These are phyloP conservation scores for Eupsilia transversa DNA, from an alignment of 2,888 invertebrate genomes.

Conservation along the genomic window DNA sequence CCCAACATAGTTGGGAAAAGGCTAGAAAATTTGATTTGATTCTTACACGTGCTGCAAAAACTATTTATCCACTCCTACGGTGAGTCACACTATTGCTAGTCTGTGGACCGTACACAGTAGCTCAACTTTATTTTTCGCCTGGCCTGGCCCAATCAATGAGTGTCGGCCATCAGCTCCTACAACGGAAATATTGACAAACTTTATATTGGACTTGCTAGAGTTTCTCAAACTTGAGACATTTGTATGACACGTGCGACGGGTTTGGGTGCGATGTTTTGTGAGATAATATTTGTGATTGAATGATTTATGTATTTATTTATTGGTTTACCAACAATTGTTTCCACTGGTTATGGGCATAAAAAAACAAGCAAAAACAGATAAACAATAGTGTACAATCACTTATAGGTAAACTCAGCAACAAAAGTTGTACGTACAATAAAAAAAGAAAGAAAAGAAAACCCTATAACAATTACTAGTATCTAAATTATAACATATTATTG, in stretches of 20 bases:
- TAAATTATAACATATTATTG: too few relatives aligned
- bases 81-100: conserved; percentile 48
- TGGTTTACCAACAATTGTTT: too few relatives aligned
- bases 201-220: conserved; percentile 81
- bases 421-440: too few relatives aligned
- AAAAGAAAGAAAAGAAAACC: too few relatives aligned
- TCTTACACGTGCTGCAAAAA: neutral
- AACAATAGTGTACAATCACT: too few relatives aligned
- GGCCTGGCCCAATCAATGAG: conserved; percentile 84
- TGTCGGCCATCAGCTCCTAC: conserved; percentile 78
- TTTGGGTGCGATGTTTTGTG: conserved; percentile 51
- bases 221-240: conserved; percentile 68
- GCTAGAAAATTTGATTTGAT: too few relatives aligned
- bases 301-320: too few relatives aligned
- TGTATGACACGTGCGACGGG: conserved; percentile 53
- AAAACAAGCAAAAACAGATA: too few relatives aligned
- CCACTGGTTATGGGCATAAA: too few relatives aligned
- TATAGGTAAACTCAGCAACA: too few relatives aligned
- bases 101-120: conserved; percentile 66
- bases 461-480: too few relatives aligned
- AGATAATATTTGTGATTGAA: conserved; percentile 15
- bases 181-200: conserved; percentile 87
- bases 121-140: conserved; percentile 83
- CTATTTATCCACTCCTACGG: conserved; percentile 6
- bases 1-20: too few relatives aligned